Conservation (phyloP, 1,140 invertebrate species). For the Battus philenor region DNA sequence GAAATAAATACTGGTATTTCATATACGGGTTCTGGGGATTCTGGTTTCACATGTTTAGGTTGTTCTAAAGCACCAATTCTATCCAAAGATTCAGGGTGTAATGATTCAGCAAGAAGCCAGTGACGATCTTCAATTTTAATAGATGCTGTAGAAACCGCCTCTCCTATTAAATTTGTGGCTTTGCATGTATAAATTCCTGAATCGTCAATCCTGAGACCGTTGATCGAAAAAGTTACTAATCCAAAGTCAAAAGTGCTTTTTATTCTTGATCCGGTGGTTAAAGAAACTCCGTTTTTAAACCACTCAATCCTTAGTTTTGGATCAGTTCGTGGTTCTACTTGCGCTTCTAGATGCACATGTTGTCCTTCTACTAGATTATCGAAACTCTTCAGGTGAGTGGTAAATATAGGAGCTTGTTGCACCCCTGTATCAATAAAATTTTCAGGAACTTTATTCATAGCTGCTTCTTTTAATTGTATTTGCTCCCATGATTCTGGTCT, state of each 20-base stretch:
- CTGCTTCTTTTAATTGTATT: slow-evolving; percentile 91
- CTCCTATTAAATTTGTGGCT: slow-evolving; percentile 91
- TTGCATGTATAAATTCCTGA: slow-evolving; percentile 96
- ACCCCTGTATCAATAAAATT: slow-evolving; percentile 88
- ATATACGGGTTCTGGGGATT: slow-evolving; percentile 84
- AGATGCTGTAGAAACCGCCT: slow-evolving; percentile 93
- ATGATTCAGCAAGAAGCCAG: slow-evolving; percentile 90
- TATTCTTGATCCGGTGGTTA: slow-evolving; percentile 89
- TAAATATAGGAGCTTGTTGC: slow-evolving; percentile 92
- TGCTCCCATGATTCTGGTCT: slow-evolving; percentile 93
- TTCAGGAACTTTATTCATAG: slow-evolving; percentile 91
- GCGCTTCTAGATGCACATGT: slow-evolving; percentile 94
- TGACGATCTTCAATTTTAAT: slow-evolving; percentile 92
- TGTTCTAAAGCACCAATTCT: slow-evolving; percentile 92
- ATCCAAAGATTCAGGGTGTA: slow-evolving; percentile 93
- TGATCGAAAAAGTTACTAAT: slow-evolving; percentile 93
- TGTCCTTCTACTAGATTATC: slow-evolving; percentile 92
- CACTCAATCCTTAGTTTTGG: slow-evolving; percentile 93
- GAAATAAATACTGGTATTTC: slow-evolving; percentile 93
- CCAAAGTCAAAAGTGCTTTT: slow-evolving; percentile 96
- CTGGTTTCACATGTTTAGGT: slow-evolving; percentile 79
- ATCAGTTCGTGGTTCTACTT: slow-evolving; percentile 97
- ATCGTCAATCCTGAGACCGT: slow-evolving; percentile 90
- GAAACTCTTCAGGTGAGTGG: slow-evolving; percentile 90
- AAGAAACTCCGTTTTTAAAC: slow-evolving; percentile 93